A percentile compares a stretch with the other conserved stretches of the same genome.
Evolutionary conservation across 2,888 invertebrate genomes (phyloP).

Genomic region (Amphipoea lucens): DNA sequence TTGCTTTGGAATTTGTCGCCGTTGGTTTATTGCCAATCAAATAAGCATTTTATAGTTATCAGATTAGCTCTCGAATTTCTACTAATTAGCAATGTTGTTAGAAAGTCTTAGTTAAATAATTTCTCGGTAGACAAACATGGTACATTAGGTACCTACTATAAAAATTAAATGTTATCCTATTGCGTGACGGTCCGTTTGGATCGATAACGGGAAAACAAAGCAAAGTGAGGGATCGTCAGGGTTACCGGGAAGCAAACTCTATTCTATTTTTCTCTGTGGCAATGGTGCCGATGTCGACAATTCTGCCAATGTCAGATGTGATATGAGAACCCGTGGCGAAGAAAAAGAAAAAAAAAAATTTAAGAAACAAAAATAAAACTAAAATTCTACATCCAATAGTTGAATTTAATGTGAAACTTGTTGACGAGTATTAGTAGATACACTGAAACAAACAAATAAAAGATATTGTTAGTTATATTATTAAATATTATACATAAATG

Average conservation of each 20-base stretch:
- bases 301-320: too few relatives aligned
- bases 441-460: too few relatives aligned
- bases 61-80: not conserved
- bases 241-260: conserved; percentile 75
- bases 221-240: conserved; percentile 74
- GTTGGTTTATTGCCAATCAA: not conserved
- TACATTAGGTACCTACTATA: not conserved
- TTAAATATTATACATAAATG: too few relatives aligned
- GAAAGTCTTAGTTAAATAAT: not conserved
- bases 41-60: not conserved
- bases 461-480: too few relatives aligned
- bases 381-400: too few relatives aligned
- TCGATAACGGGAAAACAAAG: conserved; percentile 70
- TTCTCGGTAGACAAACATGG: not conserved
- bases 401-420: too few relatives aligned
- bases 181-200: conserved; percentile 65
- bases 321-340: too few relatives aligned
- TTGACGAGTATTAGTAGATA: too few relatives aligned
- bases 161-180: conserved; percentile 27
- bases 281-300: too few relatives aligned
- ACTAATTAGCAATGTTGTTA: not conserved
- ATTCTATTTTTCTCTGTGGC: too few relatives aligned
- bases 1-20: not conserved
- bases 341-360: too few relatives aligned
- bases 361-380: too few relatives aligned